A percentile compares a stretch with the other conserved stretches of the same genome.
Evolutionary conservation across 2,888 invertebrate genomes (phyloP).

Genomic region (Euplagia quadripunctaria): DNA sequence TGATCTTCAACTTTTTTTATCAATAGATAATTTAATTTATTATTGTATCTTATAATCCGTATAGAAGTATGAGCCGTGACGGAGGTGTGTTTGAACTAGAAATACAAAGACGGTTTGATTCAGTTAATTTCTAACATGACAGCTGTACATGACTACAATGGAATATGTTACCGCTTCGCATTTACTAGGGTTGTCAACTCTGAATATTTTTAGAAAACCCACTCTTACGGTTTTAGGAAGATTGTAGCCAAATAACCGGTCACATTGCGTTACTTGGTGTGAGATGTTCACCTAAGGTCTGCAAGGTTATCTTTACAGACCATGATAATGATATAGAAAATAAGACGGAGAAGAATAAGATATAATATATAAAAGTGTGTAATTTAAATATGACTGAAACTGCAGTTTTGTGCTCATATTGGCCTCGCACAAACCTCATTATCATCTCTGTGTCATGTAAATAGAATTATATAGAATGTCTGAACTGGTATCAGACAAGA

Average conservation of each 20-base stretch:
- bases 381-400: too few relatives aligned
- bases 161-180: conserved; percentile 38
- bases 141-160: conserved; percentile 35
- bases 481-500: too few relatives aligned
- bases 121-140: conserved; percentile 41
- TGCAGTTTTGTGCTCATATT: too few relatives aligned
- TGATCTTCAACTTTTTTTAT: not conserved
- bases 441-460: too few relatives aligned
- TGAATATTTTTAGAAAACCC: conserved; percentile 8
- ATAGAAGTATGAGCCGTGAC: conserved; percentile 23
- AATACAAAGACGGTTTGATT: conserved; percentile 38
- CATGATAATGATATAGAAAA: not conserved
- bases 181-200: conserved; percentile 25
- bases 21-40: not conserved
- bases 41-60: not conserved
- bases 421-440: too few relatives aligned
- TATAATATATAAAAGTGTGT: too few relatives aligned
- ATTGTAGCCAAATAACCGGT: not conserved
- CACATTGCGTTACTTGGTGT: not conserved
- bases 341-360: too few relatives aligned
- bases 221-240: too few relatives aligned
- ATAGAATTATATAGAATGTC: too few relatives aligned
- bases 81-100: conserved; percentile 27
- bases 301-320: not conserved
- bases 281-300: not conserved